Conservation (phyloP, 2,797 vertebrate species). For the Remorina albescens region DNA sequence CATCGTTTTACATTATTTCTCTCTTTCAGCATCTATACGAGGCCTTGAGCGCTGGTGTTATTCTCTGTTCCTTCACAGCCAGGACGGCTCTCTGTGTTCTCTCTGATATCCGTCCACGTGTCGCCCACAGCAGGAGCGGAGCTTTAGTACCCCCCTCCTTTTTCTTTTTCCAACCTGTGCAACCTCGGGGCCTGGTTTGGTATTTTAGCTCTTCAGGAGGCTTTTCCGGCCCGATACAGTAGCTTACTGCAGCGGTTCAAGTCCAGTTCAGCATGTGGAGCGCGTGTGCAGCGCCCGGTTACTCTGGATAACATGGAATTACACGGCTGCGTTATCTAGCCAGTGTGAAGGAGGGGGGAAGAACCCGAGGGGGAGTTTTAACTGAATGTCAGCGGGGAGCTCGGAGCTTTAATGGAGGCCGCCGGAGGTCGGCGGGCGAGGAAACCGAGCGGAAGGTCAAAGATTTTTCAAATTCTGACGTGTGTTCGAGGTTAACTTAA, state of each 20-base stretch:
- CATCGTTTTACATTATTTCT: conserved; percentile 34
- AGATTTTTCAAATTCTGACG: conserved; percentile 54
- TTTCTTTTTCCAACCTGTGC: neutral
- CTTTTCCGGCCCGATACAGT: conserved; percentile 25
- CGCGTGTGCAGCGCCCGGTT: conserved; percentile 9
- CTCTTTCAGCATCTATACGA: conserved; percentile 44
- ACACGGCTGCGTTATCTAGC: conserved; percentile 51
- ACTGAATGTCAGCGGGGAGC: conserved; percentile 58
- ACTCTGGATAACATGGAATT: conserved; percentile 62
- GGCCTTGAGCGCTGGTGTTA: conserved; percentile 37
- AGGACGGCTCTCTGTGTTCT: conserved; percentile 18
- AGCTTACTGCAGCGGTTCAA: conserved; percentile 43
- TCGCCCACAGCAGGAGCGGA: conserved; percentile 29
- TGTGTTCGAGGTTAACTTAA: conserved; percentile 56
- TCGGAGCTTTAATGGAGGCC: conserved; percentile 55
- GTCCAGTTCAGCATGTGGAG: conserved; percentile 27
- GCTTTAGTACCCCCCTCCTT: neutral
- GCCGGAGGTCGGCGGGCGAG: conserved; percentile 33
- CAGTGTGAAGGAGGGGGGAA: conserved; percentile 51
- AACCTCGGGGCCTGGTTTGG: neutral
- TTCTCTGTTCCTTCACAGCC: conserved; percentile 28
- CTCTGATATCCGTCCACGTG: conserved; percentile 34
- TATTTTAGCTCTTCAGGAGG: neutral
- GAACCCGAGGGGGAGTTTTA: conserved; percentile 52
- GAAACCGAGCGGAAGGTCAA: conserved; percentile 58